These are phyloP conservation scores for Cottoperca gobio DNA, from an alignment of 2,797 vertebrate species.

Conservation along the genomic window DNA sequence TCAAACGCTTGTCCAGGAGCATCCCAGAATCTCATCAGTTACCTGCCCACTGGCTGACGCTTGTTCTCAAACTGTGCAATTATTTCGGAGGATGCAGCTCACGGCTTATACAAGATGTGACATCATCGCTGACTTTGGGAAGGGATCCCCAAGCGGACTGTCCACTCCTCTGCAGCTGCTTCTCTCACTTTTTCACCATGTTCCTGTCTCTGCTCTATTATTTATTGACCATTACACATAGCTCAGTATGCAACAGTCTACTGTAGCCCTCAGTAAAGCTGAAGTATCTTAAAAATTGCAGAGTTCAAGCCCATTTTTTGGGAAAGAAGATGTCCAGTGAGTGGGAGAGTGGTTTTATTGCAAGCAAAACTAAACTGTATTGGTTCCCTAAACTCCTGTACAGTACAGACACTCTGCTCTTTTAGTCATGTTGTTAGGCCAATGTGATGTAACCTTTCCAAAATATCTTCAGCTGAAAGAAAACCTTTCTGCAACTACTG, in stretches of 20 bases:
- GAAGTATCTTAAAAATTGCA: constrained; percentile 41
- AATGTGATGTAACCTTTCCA: constrained; percentile 9
- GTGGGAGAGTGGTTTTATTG: constrained; percentile 28
- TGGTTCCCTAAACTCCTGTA: constrained; percentile 1
- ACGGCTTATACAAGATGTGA: constrained; percentile 44
- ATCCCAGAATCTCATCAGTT: constrained; percentile 57
- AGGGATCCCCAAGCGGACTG: constrained; percentile 45
- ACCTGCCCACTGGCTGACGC: constrained; percentile 32
- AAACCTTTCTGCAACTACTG: constrained; percentile 7
- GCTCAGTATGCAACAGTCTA: constrained; percentile 35
- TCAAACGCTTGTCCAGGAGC: constrained; percentile 40
- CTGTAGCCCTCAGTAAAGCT: constrained; percentile 48
- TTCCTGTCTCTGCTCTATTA: constrained; percentile 65
- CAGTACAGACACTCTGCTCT: not conserved
- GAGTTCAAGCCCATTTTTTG: constrained; percentile 27
- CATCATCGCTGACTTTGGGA: constrained; percentile 45
- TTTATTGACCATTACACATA: constrained; percentile 67
- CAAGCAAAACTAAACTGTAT: constrained; percentile 11
- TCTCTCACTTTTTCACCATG: constrained; percentile 51
- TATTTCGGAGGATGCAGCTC: constrained; percentile 20
- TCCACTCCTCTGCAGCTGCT: constrained; percentile 37
- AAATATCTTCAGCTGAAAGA: constrained; percentile 17
- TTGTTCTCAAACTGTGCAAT: constrained; percentile 9
- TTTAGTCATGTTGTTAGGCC: not conserved
- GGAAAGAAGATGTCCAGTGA: constrained; percentile 4